phyloP scores from a whole-genome alignment of 1,140 invertebrate genomes.

The Gryllus bimaculatus region DNA sequence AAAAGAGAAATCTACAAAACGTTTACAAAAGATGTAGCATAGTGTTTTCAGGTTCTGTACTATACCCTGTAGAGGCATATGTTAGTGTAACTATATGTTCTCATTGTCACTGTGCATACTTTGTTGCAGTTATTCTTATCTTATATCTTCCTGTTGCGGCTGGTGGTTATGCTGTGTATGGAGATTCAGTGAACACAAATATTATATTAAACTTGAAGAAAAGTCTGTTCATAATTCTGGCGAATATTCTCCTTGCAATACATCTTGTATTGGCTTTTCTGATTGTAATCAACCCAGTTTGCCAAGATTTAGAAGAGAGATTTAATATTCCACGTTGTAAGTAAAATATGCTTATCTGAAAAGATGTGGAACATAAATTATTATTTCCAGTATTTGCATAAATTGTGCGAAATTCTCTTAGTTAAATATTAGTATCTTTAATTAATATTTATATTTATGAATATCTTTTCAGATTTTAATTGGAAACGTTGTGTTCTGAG shows the following conservation, averaged over 20 bases:
- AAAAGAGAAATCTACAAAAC: too few species aligned
- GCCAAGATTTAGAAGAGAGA: slow-evolving; percentile 58
- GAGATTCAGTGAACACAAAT: slow-evolving; percentile 43
- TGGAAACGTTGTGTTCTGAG: slow-evolving; percentile 50
- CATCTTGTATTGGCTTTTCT: slow-evolving; percentile 54
- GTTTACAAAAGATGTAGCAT: too few species aligned
- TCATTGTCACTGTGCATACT: neutral
- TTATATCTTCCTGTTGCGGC: slow-evolving; percentile 48
- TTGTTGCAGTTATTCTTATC: slow-evolving; percentile 42
- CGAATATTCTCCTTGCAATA: slow-evolving; percentile 48
- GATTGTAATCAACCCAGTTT: slow-evolving; percentile 55
- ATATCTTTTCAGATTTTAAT: slow-evolving; percentile 46
- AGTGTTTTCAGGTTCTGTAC: too few species aligned
- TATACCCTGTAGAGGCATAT: too few species aligned
- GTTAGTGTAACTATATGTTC: too few species aligned
- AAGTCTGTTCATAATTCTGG: slow-evolving; percentile 38
- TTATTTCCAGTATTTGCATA: too few species aligned
- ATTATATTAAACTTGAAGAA: slow-evolving; percentile 41
- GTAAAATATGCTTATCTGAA: slow-evolving; percentile 22
- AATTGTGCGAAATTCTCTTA: neutral
- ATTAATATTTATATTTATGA: neutral
- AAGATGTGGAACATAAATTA: too few species aligned
- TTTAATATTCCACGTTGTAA: slow-evolving; percentile 52
- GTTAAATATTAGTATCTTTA: neutral
- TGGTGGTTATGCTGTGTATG: slow-evolving; percentile 50